Base-by-base conservation (phyloP, 2,113 vertebrate genomes). In the Mustelus asterias region DNA sequence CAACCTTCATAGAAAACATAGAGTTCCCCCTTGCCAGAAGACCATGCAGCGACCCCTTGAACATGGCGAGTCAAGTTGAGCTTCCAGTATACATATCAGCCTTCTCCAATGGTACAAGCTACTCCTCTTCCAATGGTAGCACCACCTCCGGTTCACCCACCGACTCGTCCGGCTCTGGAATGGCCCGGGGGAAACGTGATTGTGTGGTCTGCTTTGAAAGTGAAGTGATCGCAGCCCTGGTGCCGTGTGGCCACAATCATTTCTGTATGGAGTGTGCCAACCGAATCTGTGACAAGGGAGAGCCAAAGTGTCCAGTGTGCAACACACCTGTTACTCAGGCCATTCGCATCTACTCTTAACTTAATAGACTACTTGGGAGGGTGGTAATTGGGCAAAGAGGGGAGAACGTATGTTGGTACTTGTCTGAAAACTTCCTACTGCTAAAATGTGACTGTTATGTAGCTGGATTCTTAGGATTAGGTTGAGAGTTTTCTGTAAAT, bases 251-350 rank as follows among this genome's bases (percentile, higher is more conserved):
- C 96, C 99, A 99, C 97, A 99, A 98, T 97, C 98, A 98, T 96
- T 98, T 99, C 97, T 99, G 99, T 97, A 97, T 99, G 97, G 98
- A 99, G 97, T 99, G 99, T 97, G 98, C 98, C 98, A 98, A 98
- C 96, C 98, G 98, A 96, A 99, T 99, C 97, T 99, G 99, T 97
- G 98, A 98, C 97, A 98, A 98, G 96, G 98, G 98, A 86, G 97
- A 98, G 33, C 98, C 98, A 1, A 96, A 96, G 0, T 99, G 98
- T 97, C 98, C 98, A 24, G 98, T 98, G 97, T 99, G 98, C 97
- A 98, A 98, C 98, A 98, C 98, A 96, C 98, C 98, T 96, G 98
- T 98, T 97, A 99, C 98, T 97, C 99, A 99, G 98, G 98, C 98
- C 97, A 98, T 99, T 97, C 98, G 98, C 97, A 98, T 99, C 96